A percentile compares a stretch with the other conserved stretches of the same genome.
These are phyloP conservation scores for Drosophila eugracilis DNA, from an alignment of 1,140 invertebrate genomes.

Conservation along the genomic window DNA sequence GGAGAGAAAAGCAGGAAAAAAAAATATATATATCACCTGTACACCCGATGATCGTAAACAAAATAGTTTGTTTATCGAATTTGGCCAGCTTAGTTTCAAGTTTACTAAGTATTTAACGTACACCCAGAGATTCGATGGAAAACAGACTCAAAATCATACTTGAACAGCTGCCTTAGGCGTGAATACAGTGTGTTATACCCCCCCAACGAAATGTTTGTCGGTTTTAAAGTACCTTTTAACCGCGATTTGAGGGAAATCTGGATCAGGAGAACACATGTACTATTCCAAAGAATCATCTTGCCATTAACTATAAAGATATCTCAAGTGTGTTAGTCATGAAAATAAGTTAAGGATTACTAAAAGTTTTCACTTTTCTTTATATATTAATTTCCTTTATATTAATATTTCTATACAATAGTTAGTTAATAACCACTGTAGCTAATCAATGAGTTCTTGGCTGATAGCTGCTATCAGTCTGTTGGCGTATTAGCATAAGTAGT, in stretches of 20 bases:
- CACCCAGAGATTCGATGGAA: slow-evolving; percentile 12
- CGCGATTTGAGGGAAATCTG: too few relatives aligned
- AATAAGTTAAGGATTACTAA: too few relatives aligned
- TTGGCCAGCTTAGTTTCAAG: slow-evolving; percentile 3
- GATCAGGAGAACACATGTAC: too few relatives aligned
- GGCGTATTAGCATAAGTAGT: slow-evolving; percentile 37
- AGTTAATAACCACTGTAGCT: neutral
- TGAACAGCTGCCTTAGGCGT: slow-evolving; percentile 13
- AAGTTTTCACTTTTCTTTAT: too few relatives aligned
- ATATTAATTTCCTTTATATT: too few relatives aligned
- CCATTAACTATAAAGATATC: too few relatives aligned
- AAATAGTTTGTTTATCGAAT: slow-evolving; percentile 7
- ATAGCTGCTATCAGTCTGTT: slow-evolving; percentile 35
- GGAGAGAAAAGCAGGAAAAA: too few relatives aligned
- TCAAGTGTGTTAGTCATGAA: too few relatives aligned
- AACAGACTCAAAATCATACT: slow-evolving; percentile 15
- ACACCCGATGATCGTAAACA: neutral
- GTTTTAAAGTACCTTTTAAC: too few relatives aligned
- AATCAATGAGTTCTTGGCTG: slow-evolving; percentile 20
- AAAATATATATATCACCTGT: neutral
- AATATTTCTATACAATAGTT: neutral
- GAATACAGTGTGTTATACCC: slow-evolving; percentile 3
- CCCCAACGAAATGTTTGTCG: too few relatives aligned
- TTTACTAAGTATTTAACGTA: slow-evolving; percentile 2
- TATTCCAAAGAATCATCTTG: neutral